Base-by-base conservation (phyloP, 2,113 vertebrate genomes). In the Platichthys flesus region DNA sequence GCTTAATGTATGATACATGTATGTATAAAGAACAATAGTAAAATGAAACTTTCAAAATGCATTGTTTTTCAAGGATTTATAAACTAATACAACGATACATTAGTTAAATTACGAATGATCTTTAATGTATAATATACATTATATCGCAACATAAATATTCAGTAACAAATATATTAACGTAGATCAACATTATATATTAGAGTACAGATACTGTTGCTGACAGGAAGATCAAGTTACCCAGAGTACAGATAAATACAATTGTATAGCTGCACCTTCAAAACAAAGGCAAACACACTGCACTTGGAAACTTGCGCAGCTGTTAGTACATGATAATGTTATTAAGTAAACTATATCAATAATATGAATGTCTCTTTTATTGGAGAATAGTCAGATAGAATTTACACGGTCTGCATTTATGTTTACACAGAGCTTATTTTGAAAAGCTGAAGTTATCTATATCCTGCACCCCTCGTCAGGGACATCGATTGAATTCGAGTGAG, bases 391-490 rank as follows among this genome's bases (percentile, higher is more conserved):
- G 35, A 42, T 13, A 42, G 10, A 42, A 3, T 10, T 3, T 3
- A 10, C 40, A 42, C 9, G 9, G 40, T 13, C 40, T 13, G 40
- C 12, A 51, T 51, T 51, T 51, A 18, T 4, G 47, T 20, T 16
- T 7, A 18, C 47, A n/a, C n/a, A 49, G 40, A 20, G 1, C 16
- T 88, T 87, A 90, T 76, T 85, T 81, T 88, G 87, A 88, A 89
- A 89, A 74, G 42, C 70, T 83, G 86, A 89, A 81, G 24, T 21
- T 23, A 0, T 10, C 0, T 8, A 3, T 3, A 6, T 9, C 47
- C 16, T 51, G 15, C 6, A 15, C n/a, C 24, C 26, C 5, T 5
- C 2, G 0, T 2, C 5, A 14, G 35, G 66, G 42, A 78, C 57
- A 58, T 9, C 9, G 13, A 26, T 10, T 10, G 8, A 9, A 14